Base-by-base conservation (phyloP, 1,140 invertebrate species). In the Tetragonula clypearis region DNA sequence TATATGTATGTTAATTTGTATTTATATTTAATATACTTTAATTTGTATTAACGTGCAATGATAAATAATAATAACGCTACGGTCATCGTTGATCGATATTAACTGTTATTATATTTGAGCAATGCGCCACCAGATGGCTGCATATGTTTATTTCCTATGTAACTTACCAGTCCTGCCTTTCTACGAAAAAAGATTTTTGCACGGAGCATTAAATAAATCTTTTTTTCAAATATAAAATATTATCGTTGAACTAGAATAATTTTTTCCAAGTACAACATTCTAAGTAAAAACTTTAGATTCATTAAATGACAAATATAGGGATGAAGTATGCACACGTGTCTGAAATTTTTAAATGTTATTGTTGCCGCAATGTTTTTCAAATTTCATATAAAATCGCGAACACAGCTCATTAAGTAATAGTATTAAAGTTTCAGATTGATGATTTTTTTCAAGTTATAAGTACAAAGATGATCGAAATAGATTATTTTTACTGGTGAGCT, bases 41-140 rank as follows among this genome's bases (percentile, higher is more conserved):
- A 53, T 21, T 55, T 74, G n/a, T 30, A 17, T 76, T 60, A 58
- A 15, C 56, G n/a, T 60, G 30, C 6, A 66, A 78, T 30, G 60
- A 65, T 79, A 79, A 79, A 19, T 23, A 53, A 14, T 14, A 4
- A 21, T n/a, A 9, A 19, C 62, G 14, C 3, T 75, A 62, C 2
- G 23, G 74, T 62, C n/a, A 62, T 62, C 58, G 35, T 62, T 56
- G 75, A 77, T 62, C 75, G 75, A 60, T 77, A 77, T 60, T 77
- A 62, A 77, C 21, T 4, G 15, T 77, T 74, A 17, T 55, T 41
- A 19, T 4, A 68, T 79, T 68, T 79, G n/a, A 68, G n/a, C 14
- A 53, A 2, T 12, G 6, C 21, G 9, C 75, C 30, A 21, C 75
- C 9, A 77, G 75, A 77, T 77, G 75, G 75, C 75, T 15, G 56